phyloP scores from a whole-genome alignment of 2,888 invertebrate species.

The Patella pellucida region DNA sequence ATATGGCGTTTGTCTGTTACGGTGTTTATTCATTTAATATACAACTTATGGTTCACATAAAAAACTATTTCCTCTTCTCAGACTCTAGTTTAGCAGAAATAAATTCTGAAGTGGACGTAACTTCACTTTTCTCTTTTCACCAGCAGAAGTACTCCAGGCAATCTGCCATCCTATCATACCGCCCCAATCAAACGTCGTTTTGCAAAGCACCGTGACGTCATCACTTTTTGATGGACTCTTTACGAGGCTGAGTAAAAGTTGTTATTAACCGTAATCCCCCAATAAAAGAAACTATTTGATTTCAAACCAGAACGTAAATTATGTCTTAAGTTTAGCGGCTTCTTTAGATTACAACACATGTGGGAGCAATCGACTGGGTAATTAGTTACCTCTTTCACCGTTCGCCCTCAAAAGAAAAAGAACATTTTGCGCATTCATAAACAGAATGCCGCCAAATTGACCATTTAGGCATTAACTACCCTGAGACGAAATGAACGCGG shows the following conservation, averaged over 20 bases:
- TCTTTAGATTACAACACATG: background rate
- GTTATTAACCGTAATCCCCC: background rate
- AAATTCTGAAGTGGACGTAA: too few species aligned
- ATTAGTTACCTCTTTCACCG: conserved; percentile 7
- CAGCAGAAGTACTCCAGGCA: too few species aligned
- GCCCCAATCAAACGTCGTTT: too few species aligned
- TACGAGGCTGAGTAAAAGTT: background rate
- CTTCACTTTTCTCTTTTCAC: too few species aligned
- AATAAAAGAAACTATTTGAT: background rate
- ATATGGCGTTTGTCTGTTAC: too few species aligned
- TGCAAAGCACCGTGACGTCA: background rate
- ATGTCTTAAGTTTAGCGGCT: conserved; percentile 1
- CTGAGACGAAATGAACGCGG: too few species aligned
- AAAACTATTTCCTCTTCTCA: too few species aligned
- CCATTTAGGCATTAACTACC: background rate
- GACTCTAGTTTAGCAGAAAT: too few species aligned
- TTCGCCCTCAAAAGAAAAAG: background rate
- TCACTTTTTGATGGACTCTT: background rate
- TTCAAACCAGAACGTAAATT: conserved; percentile 9
- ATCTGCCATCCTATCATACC: too few species aligned
- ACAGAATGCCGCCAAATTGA: background rate
- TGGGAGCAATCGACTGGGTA: conserved; percentile 4
- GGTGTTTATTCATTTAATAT: too few species aligned
- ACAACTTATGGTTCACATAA: too few species aligned
- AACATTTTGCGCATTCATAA: background rate